Evolutionary conservation across 30 jellyfish, hydroid and myxozoan species (phyloP).

Genomic region (Turritopsis rubra): DNA sequence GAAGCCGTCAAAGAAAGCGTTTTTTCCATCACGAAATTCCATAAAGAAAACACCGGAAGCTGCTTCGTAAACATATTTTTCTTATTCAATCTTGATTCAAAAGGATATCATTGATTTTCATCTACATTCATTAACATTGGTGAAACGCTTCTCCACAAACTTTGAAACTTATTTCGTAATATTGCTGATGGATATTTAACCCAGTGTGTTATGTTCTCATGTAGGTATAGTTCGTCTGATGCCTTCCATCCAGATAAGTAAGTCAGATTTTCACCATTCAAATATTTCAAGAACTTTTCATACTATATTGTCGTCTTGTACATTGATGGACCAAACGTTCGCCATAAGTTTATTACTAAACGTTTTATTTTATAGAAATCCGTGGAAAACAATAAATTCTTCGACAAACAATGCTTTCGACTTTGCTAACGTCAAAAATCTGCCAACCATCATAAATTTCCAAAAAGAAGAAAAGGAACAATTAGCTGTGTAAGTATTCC

Average conservation of each 20-base stretch:
- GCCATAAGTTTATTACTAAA: too few species aligned
- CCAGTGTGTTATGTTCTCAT: too few species aligned
- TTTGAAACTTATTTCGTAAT: too few species aligned
- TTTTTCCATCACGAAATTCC: slow-evolving; percentile 16
- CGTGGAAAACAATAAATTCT: slow-evolving; percentile 2
- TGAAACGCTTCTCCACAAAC: too few species aligned
- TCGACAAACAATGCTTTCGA: slow-evolving; percentile 30
- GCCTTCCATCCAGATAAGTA: not conserved
- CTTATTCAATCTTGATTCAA: too few species aligned
- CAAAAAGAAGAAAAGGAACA: slow-evolving; percentile 42
- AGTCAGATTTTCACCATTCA: not conserved
- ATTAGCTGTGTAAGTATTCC: slow-evolving; percentile 5
- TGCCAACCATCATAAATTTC: slow-evolving; percentile 46
- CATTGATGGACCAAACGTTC: too few species aligned
- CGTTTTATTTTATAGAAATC: not conserved
- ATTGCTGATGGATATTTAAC: too few species aligned
- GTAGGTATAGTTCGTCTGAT: not conserved
- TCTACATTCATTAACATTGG: too few species aligned
- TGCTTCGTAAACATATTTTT: not conserved
- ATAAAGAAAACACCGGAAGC: slow-evolving; percentile 12
- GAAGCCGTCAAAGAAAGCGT: slow-evolving; percentile 19
- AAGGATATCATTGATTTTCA: not conserved
- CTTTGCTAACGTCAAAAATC: slow-evolving; percentile 30
- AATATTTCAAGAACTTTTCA: too few species aligned
- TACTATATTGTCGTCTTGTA: too few species aligned